These are phyloP conservation scores for Thereva nobilitata DNA, from an alignment of 2,888 invertebrate genomes.

Conservation along the genomic window DNA sequence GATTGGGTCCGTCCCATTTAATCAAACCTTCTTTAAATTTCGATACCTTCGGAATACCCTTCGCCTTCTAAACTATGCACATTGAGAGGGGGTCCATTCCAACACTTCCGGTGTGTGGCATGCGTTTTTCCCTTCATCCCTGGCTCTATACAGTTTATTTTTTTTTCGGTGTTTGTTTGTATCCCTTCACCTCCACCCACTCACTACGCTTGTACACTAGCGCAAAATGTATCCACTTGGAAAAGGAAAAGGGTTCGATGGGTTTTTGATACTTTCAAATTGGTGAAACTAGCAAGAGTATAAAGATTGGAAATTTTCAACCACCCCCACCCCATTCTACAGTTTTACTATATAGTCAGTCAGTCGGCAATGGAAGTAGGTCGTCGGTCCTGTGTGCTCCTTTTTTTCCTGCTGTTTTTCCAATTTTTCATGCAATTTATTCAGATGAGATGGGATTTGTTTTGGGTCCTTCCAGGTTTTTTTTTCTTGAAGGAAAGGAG, in stretches of 20 bases:
- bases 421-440: constrained; percentile 40
- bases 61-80: constrained; percentile 6
- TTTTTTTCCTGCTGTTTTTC: constrained; percentile 14
- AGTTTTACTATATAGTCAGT: background rate
- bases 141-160: background rate
- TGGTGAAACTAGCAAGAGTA: constrained; percentile 9
- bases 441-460: constrained; percentile 37
- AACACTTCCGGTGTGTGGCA: constrained; percentile 23
- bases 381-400: background rate
- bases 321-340: background rate
- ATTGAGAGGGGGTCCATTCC: constrained; percentile 4
- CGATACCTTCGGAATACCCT: constrained; percentile 19
- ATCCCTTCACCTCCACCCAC: no score
- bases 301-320: background rate
- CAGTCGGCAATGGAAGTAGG: constrained; percentile 13
- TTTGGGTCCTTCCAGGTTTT: constrained; percentile 4
- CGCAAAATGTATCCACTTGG: constrained; percentile 32
- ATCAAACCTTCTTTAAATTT: constrained; percentile 28
- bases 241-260: constrained; percentile 30
- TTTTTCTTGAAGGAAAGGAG: background rate
- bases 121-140: background rate
- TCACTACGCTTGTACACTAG: no score
- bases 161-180: background rate
- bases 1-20: constrained; percentile 30
- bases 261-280: constrained; percentile 26